Evolutionary conservation across 2,113 vertebrate species (phyloP).

Genomic region (Emberiza fucata): DNA sequence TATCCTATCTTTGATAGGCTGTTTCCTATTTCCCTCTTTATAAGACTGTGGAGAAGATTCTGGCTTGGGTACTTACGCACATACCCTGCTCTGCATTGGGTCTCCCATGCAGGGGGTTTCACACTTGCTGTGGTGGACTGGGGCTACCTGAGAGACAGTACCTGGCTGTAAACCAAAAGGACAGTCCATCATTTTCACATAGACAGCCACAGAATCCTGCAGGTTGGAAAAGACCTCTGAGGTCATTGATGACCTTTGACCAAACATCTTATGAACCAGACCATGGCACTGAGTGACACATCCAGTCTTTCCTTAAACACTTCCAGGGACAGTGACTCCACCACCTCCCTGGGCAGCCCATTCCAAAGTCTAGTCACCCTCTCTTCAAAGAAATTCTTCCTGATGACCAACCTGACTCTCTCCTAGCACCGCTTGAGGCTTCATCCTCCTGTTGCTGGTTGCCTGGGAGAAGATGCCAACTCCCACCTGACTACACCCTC

Average conservation of each 20-base stretch:
- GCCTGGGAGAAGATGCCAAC: rapidly evolving
- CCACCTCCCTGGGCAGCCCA: background rate
- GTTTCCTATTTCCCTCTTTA: background rate
- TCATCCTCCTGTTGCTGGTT: background rate
- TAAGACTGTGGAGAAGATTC: background rate
- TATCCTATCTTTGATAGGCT: background rate
- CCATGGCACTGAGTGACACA: rapidly evolving
- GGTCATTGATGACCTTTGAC: rapidly evolving
- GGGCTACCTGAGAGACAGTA: background rate
- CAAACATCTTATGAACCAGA: background rate
- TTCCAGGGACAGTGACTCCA: background rate
- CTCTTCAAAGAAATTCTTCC: background rate
- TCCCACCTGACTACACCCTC: background rate
- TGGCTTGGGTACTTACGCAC: background rate
- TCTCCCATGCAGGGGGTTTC: background rate
- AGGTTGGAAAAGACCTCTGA: background rate
- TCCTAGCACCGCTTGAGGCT: background rate
- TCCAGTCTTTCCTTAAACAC: background rate
- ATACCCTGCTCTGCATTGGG: background rate
- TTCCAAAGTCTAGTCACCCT: background rate
- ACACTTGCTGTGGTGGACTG: background rate
- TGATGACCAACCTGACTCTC: background rate
- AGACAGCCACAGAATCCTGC: background rate
- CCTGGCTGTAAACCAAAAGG: background rate
- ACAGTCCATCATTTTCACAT: background rate